These are phyloP conservation scores for Temnothorax ravouxi DNA, from an alignment of 2,888 invertebrate genomes.

Conservation along the genomic window DNA sequence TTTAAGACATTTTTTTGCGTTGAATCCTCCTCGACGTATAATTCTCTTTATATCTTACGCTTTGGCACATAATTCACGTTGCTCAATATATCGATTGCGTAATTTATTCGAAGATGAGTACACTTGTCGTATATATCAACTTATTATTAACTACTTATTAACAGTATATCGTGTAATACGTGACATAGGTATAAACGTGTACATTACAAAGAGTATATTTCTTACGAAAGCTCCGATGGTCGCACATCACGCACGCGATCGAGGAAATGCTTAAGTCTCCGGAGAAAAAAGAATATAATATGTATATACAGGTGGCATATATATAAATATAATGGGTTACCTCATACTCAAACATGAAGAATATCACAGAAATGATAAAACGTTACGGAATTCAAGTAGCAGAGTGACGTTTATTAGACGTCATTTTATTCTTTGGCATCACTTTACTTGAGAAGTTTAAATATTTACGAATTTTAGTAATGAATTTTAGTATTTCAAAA, in stretches of 20 bases:
- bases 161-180: conserved; percentile 39
- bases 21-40: not conserved
- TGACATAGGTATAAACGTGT: conserved; percentile 30
- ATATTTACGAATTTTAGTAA: not conserved
- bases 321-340: not conserved
- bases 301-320: not conserved
- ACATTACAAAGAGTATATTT: conserved; percentile 37
- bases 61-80: conserved; percentile 86
- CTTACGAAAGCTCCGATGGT: conserved; percentile 34
- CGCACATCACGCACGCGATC: conserved; percentile 15
- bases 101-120: conserved; percentile 53
- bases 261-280: not conserved
- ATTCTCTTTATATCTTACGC: conserved; percentile 78
- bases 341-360: not conserved
- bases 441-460: not conserved
- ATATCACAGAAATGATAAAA: not conserved
- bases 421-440: not conserved
- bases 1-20: conserved; percentile 3
- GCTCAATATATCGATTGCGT: conserved; percentile 81
- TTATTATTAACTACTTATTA: conserved; percentile 45
- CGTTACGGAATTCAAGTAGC: not conserved
- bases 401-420: not conserved
- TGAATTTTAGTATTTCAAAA: not conserved
- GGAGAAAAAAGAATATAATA: conserved; percentile 1
- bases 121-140: conserved; percentile 41